These are phyloP conservation scores for Drosophila algonquin DNA, from an alignment of 2,888 invertebrate genomes.

Conservation along the genomic window DNA sequence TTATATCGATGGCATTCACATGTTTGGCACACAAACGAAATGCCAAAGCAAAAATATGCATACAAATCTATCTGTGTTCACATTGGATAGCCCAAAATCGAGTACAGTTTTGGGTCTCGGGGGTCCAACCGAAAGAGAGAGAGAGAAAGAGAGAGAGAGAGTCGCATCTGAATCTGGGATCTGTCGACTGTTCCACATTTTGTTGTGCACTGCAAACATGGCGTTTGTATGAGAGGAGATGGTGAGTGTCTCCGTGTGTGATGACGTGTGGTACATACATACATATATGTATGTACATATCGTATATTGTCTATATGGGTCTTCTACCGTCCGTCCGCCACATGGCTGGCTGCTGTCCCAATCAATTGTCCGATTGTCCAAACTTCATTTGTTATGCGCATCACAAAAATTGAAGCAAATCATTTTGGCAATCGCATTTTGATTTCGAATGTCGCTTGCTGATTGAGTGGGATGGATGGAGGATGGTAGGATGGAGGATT, in stretches of 20 bases:
- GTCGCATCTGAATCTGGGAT: slow-evolving; percentile 43
- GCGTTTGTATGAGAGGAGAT: slow-evolving; percentile 35
- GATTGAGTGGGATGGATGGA: slow-evolving; percentile 50
- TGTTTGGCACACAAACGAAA: slow-evolving; percentile 78
- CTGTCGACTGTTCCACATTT: slow-evolving; percentile 75
- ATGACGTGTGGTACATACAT: slow-evolving; percentile 28
- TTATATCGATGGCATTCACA: slow-evolving; percentile 75
- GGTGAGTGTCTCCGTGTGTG: slow-evolving; percentile 6
- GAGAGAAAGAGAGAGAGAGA: slow-evolving; percentile 19
- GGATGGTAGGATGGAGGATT: slow-evolving; percentile 3
- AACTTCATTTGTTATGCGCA: slow-evolving; percentile 79
- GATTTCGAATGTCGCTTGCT: slow-evolving; percentile 77
- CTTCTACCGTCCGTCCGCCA: slow-evolving; percentile 25
- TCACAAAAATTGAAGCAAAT: slow-evolving; percentile 79
- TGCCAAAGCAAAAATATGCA: slow-evolving; percentile 77
- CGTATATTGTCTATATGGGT: slow-evolving; percentile 43
- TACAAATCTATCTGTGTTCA: slow-evolving; percentile 72
- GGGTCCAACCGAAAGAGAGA: not conserved
- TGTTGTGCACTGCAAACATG: slow-evolving; percentile 69
- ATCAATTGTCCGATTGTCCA: slow-evolving; percentile 77
- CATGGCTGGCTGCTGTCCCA: slow-evolving; percentile 63
- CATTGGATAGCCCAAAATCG: slow-evolving; percentile 65
- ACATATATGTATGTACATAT: slow-evolving; percentile 5
- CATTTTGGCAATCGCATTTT: slow-evolving; percentile 80
- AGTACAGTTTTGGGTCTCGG: slow-evolving; percentile 31